Base-by-base conservation (phyloP, 1,140 invertebrate genomes). In the Orius insidiosus region DNA sequence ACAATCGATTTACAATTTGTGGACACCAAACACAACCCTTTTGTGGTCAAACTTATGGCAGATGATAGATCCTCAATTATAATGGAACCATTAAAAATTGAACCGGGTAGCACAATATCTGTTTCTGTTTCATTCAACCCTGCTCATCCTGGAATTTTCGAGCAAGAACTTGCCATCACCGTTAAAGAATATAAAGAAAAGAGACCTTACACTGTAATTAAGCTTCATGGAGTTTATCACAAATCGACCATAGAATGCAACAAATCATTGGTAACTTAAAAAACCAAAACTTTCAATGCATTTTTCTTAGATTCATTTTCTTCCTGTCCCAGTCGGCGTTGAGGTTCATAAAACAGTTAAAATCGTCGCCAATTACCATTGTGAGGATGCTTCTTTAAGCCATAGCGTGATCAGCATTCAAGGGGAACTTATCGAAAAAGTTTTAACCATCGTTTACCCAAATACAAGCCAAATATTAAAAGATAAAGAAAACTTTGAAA, bases 291-390 rank as follows among this genome's bases (percentile, higher is more conserved):
- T 38, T 38, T 38, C 41, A 30, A 3, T 3, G 9, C 5, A 16
- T 31, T 30, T 30, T 43, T 43, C 11, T 14, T 10, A 49, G 47
- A 34, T 45, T 18, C 11, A 42, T n/a, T 49, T 49, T 18, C 9
- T 49, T 3, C 47, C 47, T 1, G 42, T 49, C 4, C 24, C 31
- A 14, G 34, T 44, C 3, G 35, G 16, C 8, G 34, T 37, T 4
- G 18, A n/a, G n/a, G 14, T 45, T 24, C 41, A 45, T 9, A 49
- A 37, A 45, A 16, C 2, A 10, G 24, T 49, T 6, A 10, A 49
- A 10, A 37, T 49, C 4, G 10, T 45, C 0, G 47, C 47, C 33
- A 49, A 24, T 16, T 32, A 49, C 31, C 47, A 49, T 16, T 34
- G 16, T 9, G 35, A 24, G 32, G 42, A 49, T 7, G 24, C 41